Percentiles rank a stretch among this genome's conserved stretches.
phyloP scores from a whole-genome alignment of 2,113 vertebrate species.

The Cygnus atratus region DNA sequence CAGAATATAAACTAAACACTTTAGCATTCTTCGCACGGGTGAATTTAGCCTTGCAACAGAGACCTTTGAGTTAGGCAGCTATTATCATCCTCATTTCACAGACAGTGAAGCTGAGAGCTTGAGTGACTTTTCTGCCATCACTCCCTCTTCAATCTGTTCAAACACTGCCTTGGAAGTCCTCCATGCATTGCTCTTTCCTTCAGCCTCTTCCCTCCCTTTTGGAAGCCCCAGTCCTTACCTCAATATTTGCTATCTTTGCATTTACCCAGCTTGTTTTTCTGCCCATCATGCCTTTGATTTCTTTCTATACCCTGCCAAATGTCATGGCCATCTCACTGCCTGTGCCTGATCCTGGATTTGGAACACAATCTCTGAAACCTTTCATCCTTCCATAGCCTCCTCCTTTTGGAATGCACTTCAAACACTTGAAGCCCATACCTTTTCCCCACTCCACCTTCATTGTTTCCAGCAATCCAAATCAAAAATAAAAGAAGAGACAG shows the following conservation, averaged over 20 bases:
- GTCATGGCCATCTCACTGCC: background rate
- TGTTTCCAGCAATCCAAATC: background rate
- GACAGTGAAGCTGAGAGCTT: background rate
- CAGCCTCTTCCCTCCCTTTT: background rate
- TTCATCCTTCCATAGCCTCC: background rate
- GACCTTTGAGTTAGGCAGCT: background rate
- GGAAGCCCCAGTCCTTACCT: background rate
- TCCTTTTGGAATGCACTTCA: background rate
- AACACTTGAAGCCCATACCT: background rate
- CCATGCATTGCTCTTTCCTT: background rate
- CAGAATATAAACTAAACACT: background rate
- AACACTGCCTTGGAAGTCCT: background rate
- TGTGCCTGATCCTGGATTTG: background rate
- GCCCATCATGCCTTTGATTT: background rate
- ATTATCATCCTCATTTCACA: background rate
- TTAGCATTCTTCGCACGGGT: background rate
- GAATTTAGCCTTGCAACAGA: background rate
- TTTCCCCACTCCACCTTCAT: background rate
- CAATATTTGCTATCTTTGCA: background rate
- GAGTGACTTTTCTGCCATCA: background rate
- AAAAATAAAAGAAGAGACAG: background rate
- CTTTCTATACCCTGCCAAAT: background rate
- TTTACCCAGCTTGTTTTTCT: background rate
- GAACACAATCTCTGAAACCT: background rate
- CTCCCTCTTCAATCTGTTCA: background rate